Evolutionary conservation across 2,888 invertebrate genomes (phyloP), one percentile per base, ranked within the genome.

Genomic region (Trichogramma evanescens): DNA sequence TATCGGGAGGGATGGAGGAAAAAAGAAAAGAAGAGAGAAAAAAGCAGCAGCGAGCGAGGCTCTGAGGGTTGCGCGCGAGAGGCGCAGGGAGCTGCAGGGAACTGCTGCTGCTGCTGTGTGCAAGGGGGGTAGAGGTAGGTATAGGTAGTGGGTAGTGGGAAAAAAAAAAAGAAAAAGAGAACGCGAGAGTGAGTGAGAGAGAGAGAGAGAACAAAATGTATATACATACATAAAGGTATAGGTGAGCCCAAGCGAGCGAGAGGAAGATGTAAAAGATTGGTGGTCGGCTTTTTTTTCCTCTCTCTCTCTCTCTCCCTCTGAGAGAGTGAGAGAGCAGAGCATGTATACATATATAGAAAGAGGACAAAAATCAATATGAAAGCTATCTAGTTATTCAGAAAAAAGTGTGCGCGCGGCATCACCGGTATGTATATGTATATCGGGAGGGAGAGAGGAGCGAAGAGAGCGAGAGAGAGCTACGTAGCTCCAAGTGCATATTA

Each of bases 351-450:
- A 13, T 13, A 13, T 13, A 13, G 13, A 13, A 13, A 13, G 72
- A 77, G 76, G 76, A 77, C 77, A 77, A 77, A 77, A 77, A 76
- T 76, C 77, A 76, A 77, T 76, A 77, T 76, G 74, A 75, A 76
- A 76, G 76, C 70, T 68, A 70, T 70, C 67, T 45, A 8, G 8
- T 10, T 45, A 8, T 45, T 10, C n/a, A 26, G 26, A 26, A 26
- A 26, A 26, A 26, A 26, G 26, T 26, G 26, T 26, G 26, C 26
- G 26, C 40, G 39, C 50, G 8, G 43, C 57, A 41, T 41, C 52
- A 52, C 52, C 41, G 41, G 45, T 45, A 45, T 9, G 45, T 26
- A 26, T 26, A 26, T 26, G 26, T 26, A 26, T 26, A 26, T 26
- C 0, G 26, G 9, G 45, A 45, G 9, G 45, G 9, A 48, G 48